Evolutionary conservation across 1,140 invertebrate genomes (phyloP), one percentile per base, ranked within the genome.

Genomic region (Euglossa dilemma): DNA sequence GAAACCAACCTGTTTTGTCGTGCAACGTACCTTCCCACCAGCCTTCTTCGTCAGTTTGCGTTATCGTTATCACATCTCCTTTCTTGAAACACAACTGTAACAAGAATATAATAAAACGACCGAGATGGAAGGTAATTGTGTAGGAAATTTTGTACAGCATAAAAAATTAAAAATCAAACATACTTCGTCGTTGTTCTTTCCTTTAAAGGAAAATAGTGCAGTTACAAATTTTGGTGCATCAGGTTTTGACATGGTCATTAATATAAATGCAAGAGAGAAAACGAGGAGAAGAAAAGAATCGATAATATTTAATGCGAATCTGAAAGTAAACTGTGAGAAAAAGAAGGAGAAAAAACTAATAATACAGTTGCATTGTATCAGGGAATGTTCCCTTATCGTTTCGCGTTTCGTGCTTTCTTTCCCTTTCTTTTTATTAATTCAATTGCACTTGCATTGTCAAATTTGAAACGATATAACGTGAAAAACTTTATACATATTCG

Each of bases 1-100:
- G 99, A 95, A 99, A 99, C 99, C 99, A 99, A 87, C 98, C 99
- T 84, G 98, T 99, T 93, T 98, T 97, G 72, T 98, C 98, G 85
- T 97, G 96, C 28, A 99, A 94, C 6, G 98, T 99, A 23, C 98
- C 99, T 95, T 99, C 99, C 99, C 99, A 99, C 96, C 98, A 99
- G 47, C 98, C 98, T 69, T 98, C 99, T 92, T 99, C 97, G 90
- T 98, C 97, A 47, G 94, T 94, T 75, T 95, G 95, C 23, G 98
- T 99, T 52, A 99, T 97, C 23, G 98, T 99, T 83, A 99, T 99
- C 69, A 99, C 95, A 94, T 99, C 99, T 70, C 98, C 98, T 94
- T 99, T 99, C 88, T 97, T 97, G 93, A 99, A 99, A 92, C 97
- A 98, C 85, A 99, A 93, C 97, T 98, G 92, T 73, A 96, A 52